Base-by-base conservation (phyloP, 2,113 vertebrate species). In the Epinephelus lanceolatus region DNA sequence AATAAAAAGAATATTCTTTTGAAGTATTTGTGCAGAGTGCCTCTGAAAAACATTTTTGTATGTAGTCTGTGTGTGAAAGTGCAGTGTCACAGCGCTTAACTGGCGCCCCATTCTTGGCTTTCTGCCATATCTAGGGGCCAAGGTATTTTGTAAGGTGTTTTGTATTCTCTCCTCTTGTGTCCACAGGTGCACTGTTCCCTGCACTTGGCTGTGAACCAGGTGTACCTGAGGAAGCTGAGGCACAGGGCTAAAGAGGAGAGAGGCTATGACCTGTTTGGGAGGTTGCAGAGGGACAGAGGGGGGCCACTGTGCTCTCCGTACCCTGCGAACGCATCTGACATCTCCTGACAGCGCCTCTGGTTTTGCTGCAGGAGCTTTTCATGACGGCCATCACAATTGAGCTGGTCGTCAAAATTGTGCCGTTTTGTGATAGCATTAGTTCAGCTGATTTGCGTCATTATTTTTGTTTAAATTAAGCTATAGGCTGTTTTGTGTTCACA, bases 161-260 rank as follows among this genome's bases (percentile, higher is more conserved):
- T 92, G 93, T 92, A 86, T 88, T 89, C 71, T 86, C 53, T 84
- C 74, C 92, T 92, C 85, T 86, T 56, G 86, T 92, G 83, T 92
- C 81, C 80, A 79, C 93, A 96, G 95, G 93, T 95, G 85, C 92
- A 95, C 91, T 93, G 93, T 80, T 93, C 89, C 76, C 88, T 95
- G 86, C 92, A 94, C 72, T 88, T 96, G 89, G 91, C 90, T 21
- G 93, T 93, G 83, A 93, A 88, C 85, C 93, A 89, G 84, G 85
- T 92, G 27, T 84, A 94, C 80, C 86, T 88, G 66, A 94, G 84
- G 88, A 91, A 89, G 85, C 90, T 80, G 49, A 84, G 72, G 37
- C 78, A 65, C 84, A 83, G 73, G 74, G 79, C 30, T 27, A 87
- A 81, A 78, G 77, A 87, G 18, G 79, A 93, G 83, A 79, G 65